Percentiles rank a stretch among this genome's conserved stretches.
Evolutionary conservation across 1,140 invertebrate species (phyloP).

Genomic region (Drosophila repletoides): DNA sequence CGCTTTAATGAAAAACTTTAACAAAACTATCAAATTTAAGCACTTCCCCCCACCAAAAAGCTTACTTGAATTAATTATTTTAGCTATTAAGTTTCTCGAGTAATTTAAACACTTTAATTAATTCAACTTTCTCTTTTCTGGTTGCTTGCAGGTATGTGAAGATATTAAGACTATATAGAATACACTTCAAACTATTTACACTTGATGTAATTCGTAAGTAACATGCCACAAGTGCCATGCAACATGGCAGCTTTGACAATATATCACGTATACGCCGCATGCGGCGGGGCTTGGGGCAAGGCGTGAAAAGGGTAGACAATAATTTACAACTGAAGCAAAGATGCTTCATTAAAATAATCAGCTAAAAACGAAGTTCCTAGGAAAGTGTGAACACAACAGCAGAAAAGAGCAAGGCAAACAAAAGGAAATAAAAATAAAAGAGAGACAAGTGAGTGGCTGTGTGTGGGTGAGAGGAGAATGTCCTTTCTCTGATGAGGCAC

Average conservation of each 20-base stretch:
- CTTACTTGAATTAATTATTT: not conserved
- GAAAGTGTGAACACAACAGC: slow-evolving; percentile 19
- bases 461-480: slow-evolving; percentile 29
- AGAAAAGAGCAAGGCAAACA: slow-evolving; percentile 9
- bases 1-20: too few relatives aligned
- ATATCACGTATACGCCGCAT: slow-evolving; percentile 40
- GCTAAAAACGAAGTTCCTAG: slow-evolving; percentile 16
- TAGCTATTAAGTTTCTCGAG: not conserved
- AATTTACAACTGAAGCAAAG: slow-evolving; percentile 25
- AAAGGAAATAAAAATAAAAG: slow-evolving; percentile 17
- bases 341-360: slow-evolving; percentile 68
- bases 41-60: too few relatives aligned
- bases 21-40: too few relatives aligned
- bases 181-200: not conserved
- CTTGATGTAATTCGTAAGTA: slow-evolving; percentile 46
- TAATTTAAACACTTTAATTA: slow-evolving; percentile 23
- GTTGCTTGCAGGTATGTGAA: slow-evolving; percentile 60
- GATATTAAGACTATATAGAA: too few relatives aligned
- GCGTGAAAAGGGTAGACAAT: not conserved
- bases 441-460: slow-evolving; percentile 8
- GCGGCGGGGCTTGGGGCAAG: not conserved
- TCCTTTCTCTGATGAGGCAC: slow-evolving; percentile 19
- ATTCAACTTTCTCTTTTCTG: slow-evolving; percentile 15
- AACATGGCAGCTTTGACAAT: slow-evolving; percentile 8
- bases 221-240: slow-evolving; percentile 16